Evolutionary conservation across 2,113 vertebrate genomes (phyloP), one percentile per base, ranked within the genome.

Genomic region (Trinectes maculatus): DNA sequence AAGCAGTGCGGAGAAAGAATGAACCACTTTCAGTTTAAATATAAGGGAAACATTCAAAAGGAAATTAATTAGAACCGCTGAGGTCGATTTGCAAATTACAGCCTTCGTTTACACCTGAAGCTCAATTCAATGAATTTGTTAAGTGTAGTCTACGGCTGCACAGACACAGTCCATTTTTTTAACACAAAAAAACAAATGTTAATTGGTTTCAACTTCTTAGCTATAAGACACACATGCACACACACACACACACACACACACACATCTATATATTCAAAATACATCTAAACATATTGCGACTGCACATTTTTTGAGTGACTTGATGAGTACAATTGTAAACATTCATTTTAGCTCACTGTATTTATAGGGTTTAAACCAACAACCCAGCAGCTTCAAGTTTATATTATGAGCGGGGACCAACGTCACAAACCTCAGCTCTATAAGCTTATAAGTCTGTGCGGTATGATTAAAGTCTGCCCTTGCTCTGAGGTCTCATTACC

Each of bases 401-500:
- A 46, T 24, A 42, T 66, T 33, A 19, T 37, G 24, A 21, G 9
- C 22, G 47, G 25, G n/a, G n/a, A n/a, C n/a, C n/a, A n/a, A 52
- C 68, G 52, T 39, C 37, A 39, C 25, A 52, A 42, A 55, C 64
- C 49, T 21, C 31, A 34, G 40, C 53, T 21, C 31, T 56, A 25
- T 29, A 29, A 22, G 48, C 39, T 37, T 48, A 31, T 13, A 67
- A 29, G 53, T 52, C 51, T 54, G 33, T 33, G 46, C 26, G 26
- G 31, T 39, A 58, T 55, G 65, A 82, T 85, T 77, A 69, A 82
- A 85, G 85, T 83, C 79, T 73, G 85, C 48, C 74, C 86, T 79
- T 66, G 65, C 82, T 67, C 71, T 48, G 68, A 81, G 74, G 43
- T 89, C 77, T 79, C 31, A 64, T 88, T 88, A 87, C 82, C 80